Base-by-base conservation (phyloP, 2,888 invertebrate genomes). In the Bellardia pandia region DNA sequence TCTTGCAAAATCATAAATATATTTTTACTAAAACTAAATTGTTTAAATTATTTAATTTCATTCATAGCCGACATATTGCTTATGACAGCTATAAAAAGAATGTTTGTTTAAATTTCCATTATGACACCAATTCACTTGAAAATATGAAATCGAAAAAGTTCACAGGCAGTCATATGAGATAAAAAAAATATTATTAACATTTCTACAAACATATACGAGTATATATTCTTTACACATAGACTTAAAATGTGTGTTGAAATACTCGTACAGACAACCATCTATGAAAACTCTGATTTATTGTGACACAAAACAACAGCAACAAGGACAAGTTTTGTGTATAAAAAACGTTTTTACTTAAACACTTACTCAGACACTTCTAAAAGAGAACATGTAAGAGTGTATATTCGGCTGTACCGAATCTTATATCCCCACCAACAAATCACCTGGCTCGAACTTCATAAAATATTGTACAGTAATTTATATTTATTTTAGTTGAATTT, bases 11-110 rank as follows among this genome's bases (percentile, higher is more conserved):
- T 37, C 37, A 37, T 37, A 37, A 37, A 5, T 5, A 5, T 37
- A 37, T 37, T n/a, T 51, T 16, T 23, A 16, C n/a, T 62, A 14
- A 37, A 62, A 23, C 13, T 16, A 37, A 62, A 33, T 16, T 48
- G 13, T 48, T 75, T 62, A 14, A 14, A 53, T 53, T 64, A 40
- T 37, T 53, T 77, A 45, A 2, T 11, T 37, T 23, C 40, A 13
- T 16, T 13, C 37, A 23, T 1, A 60, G 64, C 1, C 48, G n/a
- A n/a, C 23, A n/a, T 69, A 16, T 60, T 79, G 79, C n/a, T 71
- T 71, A n/a, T 71, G 69, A 71, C 69, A 69, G 79, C 58, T 71
- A 51, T 60, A 37, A 78, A 68, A 68, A 30, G 23, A 40, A 1
- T 48, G 51, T 42, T 40, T 14, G 45, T 37, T 13, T n/a, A 37